A percentile compares a stretch with the other conserved stretches of the same genome.
Evolutionary conservation across 2,797 vertebrate species (phyloP).

Genomic region (Galagoides demidoff): DNA sequence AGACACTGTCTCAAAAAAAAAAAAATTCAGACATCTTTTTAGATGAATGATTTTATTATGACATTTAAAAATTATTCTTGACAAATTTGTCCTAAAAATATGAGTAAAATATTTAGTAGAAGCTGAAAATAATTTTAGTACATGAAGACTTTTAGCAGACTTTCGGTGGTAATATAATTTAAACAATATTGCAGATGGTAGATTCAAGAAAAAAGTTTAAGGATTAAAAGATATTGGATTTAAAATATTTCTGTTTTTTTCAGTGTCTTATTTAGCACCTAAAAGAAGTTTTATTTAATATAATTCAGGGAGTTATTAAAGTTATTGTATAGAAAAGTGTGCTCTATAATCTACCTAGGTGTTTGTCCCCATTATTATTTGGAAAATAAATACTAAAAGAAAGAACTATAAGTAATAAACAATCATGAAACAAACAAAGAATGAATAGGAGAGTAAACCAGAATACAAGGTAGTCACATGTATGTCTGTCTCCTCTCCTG

Average conservation of each 20-base stretch:
- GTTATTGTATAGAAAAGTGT: not conserved
- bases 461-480: not conserved
- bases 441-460: not conserved
- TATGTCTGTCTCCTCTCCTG: not conserved
- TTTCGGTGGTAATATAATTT: not conserved
- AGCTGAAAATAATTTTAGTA: not conserved
- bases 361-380: not conserved
- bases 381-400: not conserved
- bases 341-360: not conserved
- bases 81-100: not conserved
- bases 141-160: not conserved
- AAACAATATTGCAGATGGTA: not conserved
- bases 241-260: not conserved
- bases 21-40: not conserved
- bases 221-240: not conserved
- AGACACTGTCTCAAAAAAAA: too few relatives aligned
- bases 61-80: not conserved
- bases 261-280: not conserved
- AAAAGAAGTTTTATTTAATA: not conserved
- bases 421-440: not conserved
- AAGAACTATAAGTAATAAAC: not conserved
- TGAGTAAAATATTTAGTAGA: not conserved
- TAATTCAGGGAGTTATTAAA: not conserved
- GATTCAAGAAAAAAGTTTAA: not conserved
- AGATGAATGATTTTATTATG: not conserved